Base-by-base conservation (phyloP, 1,140 invertebrate genomes). In the Drosophila busckii region DNA sequence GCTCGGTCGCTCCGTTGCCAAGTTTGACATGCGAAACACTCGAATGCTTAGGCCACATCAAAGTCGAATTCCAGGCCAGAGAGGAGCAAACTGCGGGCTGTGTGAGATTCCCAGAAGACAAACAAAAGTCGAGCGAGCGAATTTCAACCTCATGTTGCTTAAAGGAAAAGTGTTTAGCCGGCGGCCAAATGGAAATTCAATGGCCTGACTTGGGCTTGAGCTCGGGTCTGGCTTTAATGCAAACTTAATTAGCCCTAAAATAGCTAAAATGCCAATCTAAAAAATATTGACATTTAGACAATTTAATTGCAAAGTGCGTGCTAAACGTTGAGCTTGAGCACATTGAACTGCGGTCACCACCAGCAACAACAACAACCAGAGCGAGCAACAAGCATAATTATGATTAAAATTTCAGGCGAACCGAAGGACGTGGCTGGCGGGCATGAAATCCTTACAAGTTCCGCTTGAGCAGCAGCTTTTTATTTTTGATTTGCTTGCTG, bases 221-320 rank as follows among this genome's bases (percentile, higher is more conserved):
- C 28, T 40, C 19, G 19, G 25, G 13, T 10, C n/a, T 17, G 17
- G n/a, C 5, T 10, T 15, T 13, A 15, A 32, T 46, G 12, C 31
- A 59, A 59, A 59, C 42, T 59, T 59, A 59, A 59, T 59, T 59
- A 59, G 49, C 56, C n/a, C 44, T 40, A 23, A 34, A 45, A 48
- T 9, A 42, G 16, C 46, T 35, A 58, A 17, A 52, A 29, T 4
- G 20, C 1, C 17, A 2, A 34, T 8, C 5, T 8, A 4, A 5
- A 22, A 19, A n/a, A 6, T 4, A 2, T n/a, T n/a, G n/a, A n/a
- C n/a, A n/a, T n/a, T n/a, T n/a, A n/a, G n/a, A n/a, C n/a, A n/a
- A n/a, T n/a, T n/a, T n/a, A n/a, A n/a, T n/a, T n/a, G n/a, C n/a
- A n/a, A n/a, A n/a, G n/a, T n/a, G n/a, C n/a, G n/a, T n/a, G n/a